Percentiles rank a stretch among this genome's conserved stretches.
Evolutionary conservation across 2,888 invertebrate genomes (phyloP).

Genomic region (Polydesmus complanatus): DNA sequence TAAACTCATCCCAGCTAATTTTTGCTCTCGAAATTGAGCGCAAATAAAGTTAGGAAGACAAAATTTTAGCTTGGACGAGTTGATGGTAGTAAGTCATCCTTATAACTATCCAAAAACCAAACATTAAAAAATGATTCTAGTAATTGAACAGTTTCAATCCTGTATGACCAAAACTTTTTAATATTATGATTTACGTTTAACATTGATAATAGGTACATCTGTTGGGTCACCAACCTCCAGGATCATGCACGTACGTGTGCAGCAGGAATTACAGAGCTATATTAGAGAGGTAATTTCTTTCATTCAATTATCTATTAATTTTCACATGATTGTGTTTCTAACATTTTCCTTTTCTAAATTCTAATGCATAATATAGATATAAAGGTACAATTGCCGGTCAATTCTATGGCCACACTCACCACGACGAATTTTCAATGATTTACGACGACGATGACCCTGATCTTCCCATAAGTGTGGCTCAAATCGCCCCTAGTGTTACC

Average conservation of each 20-base stretch:
- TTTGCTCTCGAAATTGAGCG: too few relatives aligned
- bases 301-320: neutral
- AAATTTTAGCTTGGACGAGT: too few relatives aligned
- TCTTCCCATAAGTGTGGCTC: slow-evolving; percentile 35
- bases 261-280: slow-evolving; percentile 9
- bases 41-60: too few relatives aligned
- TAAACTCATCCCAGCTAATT: too few relatives aligned
- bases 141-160: too few relatives aligned
- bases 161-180: too few relatives aligned
- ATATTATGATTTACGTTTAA: too few relatives aligned
- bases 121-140: slow-evolving; percentile 26
- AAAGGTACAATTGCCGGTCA: slow-evolving; percentile 31
- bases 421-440: slow-evolving; percentile 35
- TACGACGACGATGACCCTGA: slow-evolving; percentile 32
- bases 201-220: slow-evolving; percentile 4
- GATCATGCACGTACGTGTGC: slow-evolving; percentile 2
- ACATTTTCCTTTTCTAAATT: too few relatives aligned
- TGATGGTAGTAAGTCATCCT: too few relatives aligned
- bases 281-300: slow-evolving; percentile 4
- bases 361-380: too few relatives aligned
- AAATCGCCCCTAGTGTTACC: slow-evolving; percentile 86
- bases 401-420: slow-evolving; percentile 54
- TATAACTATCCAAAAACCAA: too few relatives aligned
- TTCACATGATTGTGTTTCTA: neutral
- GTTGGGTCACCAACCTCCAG: slow-evolving; percentile 14